Base-by-base conservation (phyloP, 2,888 invertebrate genomes). In the Hirtodrosophila cameraria region DNA sequence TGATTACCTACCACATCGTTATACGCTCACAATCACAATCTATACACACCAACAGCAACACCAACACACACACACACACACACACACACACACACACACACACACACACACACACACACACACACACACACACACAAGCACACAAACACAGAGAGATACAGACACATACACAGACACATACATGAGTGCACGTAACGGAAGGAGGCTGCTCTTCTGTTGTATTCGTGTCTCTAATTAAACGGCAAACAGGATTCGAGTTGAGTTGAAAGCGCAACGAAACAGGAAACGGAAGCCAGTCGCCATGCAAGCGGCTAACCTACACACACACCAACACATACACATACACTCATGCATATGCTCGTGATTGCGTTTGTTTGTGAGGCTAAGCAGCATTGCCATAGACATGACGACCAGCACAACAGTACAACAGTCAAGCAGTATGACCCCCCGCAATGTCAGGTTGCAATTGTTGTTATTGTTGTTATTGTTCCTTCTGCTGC, bases 1-100 rank as follows among this genome's bases (percentile, higher is more conserved):
- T 89, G 90, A 89, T 89, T 89, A 89, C 90, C 88, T 88, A 86
- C 86, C 88, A 78, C 83, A 86, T 86, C 85, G 87, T 83, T 80
- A 78, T 86, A 84, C 82, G 78, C 75, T 78, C 78, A 75, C 82
- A 81, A 68, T 72, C 72, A 72, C 75, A 75, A 66, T 75, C 67
- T 60, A 63, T 68, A 71, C 60, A 63, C 30, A 49, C 53, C 38
- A 25, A 43, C 43, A 59, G 50, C 30, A 60, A 27, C 36, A 57
- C 61, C 65, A 41, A 39, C 27, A 23, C 30, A n/a, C n/a, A n/a
- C n/a, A n/a, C n/a, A n/a, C n/a, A n/a, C n/a, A n/a, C n/a, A n/a
- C n/a, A n/a, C n/a, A n/a, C n/a, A n/a, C n/a, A n/a, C n/a, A n/a
- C n/a, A n/a, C n/a, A n/a, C n/a, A n/a, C n/a, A n/a, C n/a, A n/a